Percentiles rank a stretch among this genome's conserved stretches.
Conservation (phyloP, 1,140 invertebrate genomes). For the Drosophila prosaltans region DNA sequence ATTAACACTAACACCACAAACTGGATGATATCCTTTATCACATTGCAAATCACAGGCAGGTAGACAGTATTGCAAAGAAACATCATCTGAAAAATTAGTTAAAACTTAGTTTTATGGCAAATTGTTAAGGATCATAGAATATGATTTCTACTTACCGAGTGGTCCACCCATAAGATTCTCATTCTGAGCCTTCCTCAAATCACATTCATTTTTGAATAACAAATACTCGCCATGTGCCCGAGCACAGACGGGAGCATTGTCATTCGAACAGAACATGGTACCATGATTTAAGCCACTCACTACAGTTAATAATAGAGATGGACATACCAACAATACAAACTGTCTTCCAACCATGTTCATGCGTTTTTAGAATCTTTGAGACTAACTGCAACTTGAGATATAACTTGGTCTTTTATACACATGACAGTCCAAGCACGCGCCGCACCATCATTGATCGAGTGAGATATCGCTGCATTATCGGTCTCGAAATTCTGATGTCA, state of each 20-base stretch:
- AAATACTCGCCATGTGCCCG: conserved; percentile 51
- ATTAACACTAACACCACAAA: conserved; percentile 54
- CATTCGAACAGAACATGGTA: conserved; percentile 44
- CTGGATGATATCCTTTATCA: conserved; percentile 25
- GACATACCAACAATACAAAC: conserved; percentile 15
- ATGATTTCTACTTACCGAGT: conserved; percentile 44
- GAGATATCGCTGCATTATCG: conserved; percentile 28
- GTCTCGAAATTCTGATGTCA: conserved; percentile 49
- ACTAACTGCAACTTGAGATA: conserved; percentile 63
- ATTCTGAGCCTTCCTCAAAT: conserved; percentile 60
- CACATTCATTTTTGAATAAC: conserved; percentile 68
- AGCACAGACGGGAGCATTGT: conserved; percentile 61
- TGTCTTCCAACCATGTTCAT: conserved; percentile 38
- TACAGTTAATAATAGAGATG: conserved; percentile 1
- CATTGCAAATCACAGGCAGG: conserved; percentile 64
- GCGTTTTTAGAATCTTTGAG: conserved; percentile 29
- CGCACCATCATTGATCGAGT: conserved; percentile 8
- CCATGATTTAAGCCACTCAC: conserved; percentile 26
- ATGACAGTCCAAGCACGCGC: conserved; percentile 20
- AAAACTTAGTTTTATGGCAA: no score
- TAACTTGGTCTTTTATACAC: conserved; percentile 56
- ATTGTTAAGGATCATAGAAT: no score
- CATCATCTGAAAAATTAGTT: conserved; percentile 40
- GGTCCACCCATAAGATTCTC: conserved; percentile 54
- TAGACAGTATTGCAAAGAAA: conserved; percentile 48